Percentiles rank a stretch among this genome's conserved stretches.
Evolutionary conservation across 2,113 vertebrate genomes (phyloP).

Genomic region (Pollimyrus isidori): DNA sequence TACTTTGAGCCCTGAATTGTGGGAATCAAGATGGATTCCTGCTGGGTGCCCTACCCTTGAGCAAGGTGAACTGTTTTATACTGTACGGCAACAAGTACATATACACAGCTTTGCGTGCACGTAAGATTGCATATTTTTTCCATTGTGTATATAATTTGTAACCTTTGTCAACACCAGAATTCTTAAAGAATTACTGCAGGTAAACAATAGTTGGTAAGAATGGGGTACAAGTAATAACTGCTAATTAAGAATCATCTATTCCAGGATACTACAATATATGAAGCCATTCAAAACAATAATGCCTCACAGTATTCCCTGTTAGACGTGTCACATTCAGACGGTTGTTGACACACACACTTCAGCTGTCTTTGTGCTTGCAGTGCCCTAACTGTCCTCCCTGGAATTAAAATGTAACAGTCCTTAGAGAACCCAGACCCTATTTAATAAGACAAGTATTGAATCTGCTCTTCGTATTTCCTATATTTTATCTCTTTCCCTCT

Average conservation of each 20-base stretch:
- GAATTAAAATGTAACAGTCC: not conserved
- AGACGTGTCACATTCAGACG: not conserved
- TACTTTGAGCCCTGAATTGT: not conserved
- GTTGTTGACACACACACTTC: not conserved
- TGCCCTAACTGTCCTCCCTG: not conserved
- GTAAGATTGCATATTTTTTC: not conserved
- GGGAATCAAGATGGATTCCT: not conserved
- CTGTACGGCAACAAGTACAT: not conserved
- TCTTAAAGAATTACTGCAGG: not conserved
- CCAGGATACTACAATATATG: not conserved
- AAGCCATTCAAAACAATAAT: not conserved
- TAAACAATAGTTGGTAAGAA: not conserved
- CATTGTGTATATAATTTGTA: not conserved
- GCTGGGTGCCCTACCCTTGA: not conserved
- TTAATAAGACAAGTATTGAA: not conserved
- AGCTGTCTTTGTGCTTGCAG: not conserved
- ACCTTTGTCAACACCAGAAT: not conserved
- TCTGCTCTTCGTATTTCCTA: not conserved
- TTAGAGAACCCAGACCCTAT: too few species aligned
- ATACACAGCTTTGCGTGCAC: not conserved
- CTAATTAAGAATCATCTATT: not conserved
- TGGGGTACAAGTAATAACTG: not conserved
- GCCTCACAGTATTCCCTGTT: not conserved
- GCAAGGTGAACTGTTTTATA: not conserved
- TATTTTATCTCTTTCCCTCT: not conserved